These are phyloP conservation scores for Gymnocypris eckloni DNA, from an alignment of 2,797 vertebrate species.

Conservation along the genomic window DNA sequence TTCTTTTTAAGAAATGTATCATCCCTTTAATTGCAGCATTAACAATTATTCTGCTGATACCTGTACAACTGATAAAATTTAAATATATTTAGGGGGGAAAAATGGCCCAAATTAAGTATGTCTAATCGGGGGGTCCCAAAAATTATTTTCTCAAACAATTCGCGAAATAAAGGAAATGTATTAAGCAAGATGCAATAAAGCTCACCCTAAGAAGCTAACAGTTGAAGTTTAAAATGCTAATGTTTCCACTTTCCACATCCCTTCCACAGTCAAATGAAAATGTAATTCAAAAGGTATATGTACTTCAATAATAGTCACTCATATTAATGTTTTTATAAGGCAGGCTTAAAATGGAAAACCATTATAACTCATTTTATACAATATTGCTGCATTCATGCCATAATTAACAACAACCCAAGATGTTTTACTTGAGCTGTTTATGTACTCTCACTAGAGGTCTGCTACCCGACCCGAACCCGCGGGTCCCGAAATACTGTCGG, in stretches of 20 bases:
- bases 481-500: too few relatives aligned
- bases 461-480: too few relatives aligned
- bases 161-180: not conserved
- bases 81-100: too few relatives aligned
- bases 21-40: too few relatives aligned
- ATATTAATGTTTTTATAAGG: not conserved
- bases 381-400: not conserved
- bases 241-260: not conserved
- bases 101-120: too few relatives aligned
- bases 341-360: not conserved
- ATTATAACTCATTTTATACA: not conserved
- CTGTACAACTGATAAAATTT: too few relatives aligned
- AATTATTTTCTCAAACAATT: not conserved
- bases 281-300: not conserved
- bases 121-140: not conserved
- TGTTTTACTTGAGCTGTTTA: not conserved
- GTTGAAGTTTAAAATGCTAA: not conserved
- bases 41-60: too few relatives aligned
- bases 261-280: not conserved
- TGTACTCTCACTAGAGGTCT: not conserved
- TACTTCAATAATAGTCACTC: not conserved
- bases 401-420: not conserved
- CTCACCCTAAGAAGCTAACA: not conserved
- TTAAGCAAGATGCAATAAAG: not conserved
- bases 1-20: not conserved